Percentiles rank a stretch among this genome's conserved stretches.
Evolutionary conservation across 2,888 invertebrate species (phyloP).

Genomic region (Machimus rusticus): DNA sequence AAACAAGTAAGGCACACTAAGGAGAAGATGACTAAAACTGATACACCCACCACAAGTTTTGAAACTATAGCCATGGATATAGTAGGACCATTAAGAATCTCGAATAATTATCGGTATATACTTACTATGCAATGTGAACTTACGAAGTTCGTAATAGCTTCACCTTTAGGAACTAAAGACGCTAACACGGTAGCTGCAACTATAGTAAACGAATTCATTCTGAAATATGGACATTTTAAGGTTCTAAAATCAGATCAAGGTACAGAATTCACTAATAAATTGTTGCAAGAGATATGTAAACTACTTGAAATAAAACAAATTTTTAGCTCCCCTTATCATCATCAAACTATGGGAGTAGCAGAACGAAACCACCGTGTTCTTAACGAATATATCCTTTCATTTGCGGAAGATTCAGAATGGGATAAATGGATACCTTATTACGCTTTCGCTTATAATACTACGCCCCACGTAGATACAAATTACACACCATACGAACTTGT

Average conservation of each 20-base stretch:
- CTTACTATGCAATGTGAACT: background rate
- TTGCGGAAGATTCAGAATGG: no score
- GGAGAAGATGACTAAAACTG: background rate
- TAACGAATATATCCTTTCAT: no score
- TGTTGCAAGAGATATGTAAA: slow-evolving; percentile 18
- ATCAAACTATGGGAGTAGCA: slow-evolving; percentile 25
- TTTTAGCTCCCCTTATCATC: slow-evolving; percentile 25
- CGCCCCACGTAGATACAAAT: no score
- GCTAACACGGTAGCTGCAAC: background rate
- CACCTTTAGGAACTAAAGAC: background rate
- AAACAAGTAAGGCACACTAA: slow-evolving; percentile 43
- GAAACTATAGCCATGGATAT: slow-evolving; percentile 14
- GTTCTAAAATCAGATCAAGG: background rate
- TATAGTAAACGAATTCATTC: background rate
- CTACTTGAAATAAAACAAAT: slow-evolving; percentile 13
- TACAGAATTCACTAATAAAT: background rate
- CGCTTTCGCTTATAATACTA: no score
- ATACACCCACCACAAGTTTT: slow-evolving; percentile 23
- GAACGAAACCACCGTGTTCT: background rate
- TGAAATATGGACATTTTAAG: slow-evolving; percentile 1
- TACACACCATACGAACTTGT: no score
- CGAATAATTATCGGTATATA: slow-evolving; percentile 12
- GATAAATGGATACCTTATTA: no score
- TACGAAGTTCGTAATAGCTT: background rate
- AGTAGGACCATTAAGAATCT: slow-evolving; percentile 19